These are phyloP conservation scores for Volucella zonaria DNA, from an alignment of 2,888 invertebrate genomes.

Conservation along the genomic window DNA sequence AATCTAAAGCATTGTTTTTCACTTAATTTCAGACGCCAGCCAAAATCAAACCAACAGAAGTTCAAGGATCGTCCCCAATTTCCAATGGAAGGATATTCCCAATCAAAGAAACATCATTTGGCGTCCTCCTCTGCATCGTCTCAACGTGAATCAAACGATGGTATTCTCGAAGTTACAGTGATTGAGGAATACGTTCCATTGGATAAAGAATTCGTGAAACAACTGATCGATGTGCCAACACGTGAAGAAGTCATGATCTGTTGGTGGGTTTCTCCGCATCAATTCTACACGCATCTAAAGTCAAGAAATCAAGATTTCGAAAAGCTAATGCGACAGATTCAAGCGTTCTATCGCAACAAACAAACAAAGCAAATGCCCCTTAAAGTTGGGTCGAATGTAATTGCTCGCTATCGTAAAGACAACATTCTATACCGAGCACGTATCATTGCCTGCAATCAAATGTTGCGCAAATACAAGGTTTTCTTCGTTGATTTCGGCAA, in stretches of 20 bases:
- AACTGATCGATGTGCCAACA: slow-evolving; percentile 83
- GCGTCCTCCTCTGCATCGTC: slow-evolving; percentile 45
- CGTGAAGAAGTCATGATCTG: slow-evolving; percentile 86
- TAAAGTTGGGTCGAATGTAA: slow-evolving; percentile 86
- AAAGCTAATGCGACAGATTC: slow-evolving; percentile 88
- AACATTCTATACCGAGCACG: slow-evolving; percentile 88
- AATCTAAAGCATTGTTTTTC: background rate
- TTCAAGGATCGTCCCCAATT: slow-evolving; percentile 69
- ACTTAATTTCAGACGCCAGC: slow-evolving; percentile 75
- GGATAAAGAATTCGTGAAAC: slow-evolving; percentile 83
- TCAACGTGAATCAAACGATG: slow-evolving; percentile 57
- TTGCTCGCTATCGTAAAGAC: slow-evolving; percentile 89
- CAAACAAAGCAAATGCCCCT: slow-evolving; percentile 79
- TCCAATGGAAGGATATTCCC: slow-evolving; percentile 77
- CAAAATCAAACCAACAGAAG: slow-evolving; percentile 41
- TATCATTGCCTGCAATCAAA: slow-evolving; percentile 84
- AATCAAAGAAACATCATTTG: slow-evolving; percentile 79
- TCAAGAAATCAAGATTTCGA: slow-evolving; percentile 85
- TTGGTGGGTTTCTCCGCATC: slow-evolving; percentile 90
- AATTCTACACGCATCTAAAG: slow-evolving; percentile 87
- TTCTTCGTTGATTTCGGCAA: slow-evolving; percentile 91
- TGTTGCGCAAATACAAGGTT: slow-evolving; percentile 86
- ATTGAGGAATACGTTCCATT: slow-evolving; percentile 83
- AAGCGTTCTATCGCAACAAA: slow-evolving; percentile 85
- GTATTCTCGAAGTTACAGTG: slow-evolving; percentile 38